Evolutionary conservation across 2,113 vertebrate species (phyloP), one percentile per base, ranked within the genome.

Genomic region (Plectropomus leopardus): DNA sequence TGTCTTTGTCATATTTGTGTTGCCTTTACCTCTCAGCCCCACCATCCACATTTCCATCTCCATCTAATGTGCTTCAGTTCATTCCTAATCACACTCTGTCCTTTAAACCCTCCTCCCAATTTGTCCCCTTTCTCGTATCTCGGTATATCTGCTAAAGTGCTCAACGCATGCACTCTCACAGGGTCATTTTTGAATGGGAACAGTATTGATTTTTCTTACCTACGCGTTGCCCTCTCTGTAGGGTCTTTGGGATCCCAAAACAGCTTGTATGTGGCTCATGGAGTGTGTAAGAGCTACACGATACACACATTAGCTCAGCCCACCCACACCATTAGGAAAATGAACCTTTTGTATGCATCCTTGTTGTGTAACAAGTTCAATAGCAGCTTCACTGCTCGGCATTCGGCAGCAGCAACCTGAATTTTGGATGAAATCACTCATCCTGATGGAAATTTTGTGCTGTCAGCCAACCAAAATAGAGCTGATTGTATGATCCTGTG

Each of bases 371-470:
- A 72, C 76, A 53, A 36, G 61, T 32, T 79, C 61, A 79, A 45
- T 10, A 72, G 50, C 70, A 63, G 61, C 63, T 45, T 68, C 48
- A 23, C 30, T 4, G 4, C 44, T n/a, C 26, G 0, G 53, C 1
- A 4, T 64, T 76, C 59, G 2, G 42, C 47, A 17, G 53, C 8
- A 0, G 28, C 14, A 68, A 68, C 24, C 21, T 26, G 65, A 70
- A 59, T 70, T 83, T 65, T 75, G 54, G 75, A 90, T 76, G 60
- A 82, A 74, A 24, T 72, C 70, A 44, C 21, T 28, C 66, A 9
- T 57, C 58, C 36, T 74, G 44, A 44, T 48, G 23, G 50, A 60
- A 50, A 7, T 11, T 4, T 26, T 54, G 66, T 36, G 50, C 16
- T 24, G 30, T 75, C 82, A 80, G 63, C 69, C 53, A 78, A 59